A percentile compares a stretch with the other conserved stretches of the same genome.
Evolutionary conservation across 2,113 vertebrate genomes (phyloP).

Genomic region (Numida meleagris): DNA sequence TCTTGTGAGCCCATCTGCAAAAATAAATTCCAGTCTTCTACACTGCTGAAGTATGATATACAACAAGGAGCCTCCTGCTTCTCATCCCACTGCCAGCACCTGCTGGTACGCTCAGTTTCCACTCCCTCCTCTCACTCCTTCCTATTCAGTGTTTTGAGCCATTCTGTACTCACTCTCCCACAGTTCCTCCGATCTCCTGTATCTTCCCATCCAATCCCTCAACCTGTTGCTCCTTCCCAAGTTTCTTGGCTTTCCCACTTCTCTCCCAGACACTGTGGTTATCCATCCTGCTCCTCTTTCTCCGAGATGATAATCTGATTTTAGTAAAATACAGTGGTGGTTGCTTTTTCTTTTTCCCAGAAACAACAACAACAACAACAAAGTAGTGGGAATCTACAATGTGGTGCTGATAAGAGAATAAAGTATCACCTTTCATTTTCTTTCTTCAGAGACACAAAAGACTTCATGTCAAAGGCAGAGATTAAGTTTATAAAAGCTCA

Average conservation of each 20-base stretch:
- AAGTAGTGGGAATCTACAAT: neutral
- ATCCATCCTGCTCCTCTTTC: neutral
- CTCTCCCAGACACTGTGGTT: neutral
- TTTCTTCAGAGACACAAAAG: neutral
- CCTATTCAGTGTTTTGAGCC: neutral
- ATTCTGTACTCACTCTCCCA: neutral
- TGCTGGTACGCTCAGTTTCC: neutral
- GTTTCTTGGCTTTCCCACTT: neutral
- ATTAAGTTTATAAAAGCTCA: neutral
- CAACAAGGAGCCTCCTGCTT: neutral
- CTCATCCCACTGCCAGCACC: neutral
- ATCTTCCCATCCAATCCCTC: neutral
- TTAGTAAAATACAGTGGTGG: neutral
- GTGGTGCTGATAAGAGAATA: neutral
- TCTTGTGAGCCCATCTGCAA: neutral
- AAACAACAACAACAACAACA: neutral
- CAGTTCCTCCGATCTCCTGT: neutral
- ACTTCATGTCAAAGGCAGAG: neutral
- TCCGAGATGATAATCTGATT: neutral
- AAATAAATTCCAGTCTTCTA: neutral
- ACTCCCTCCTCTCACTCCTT: neutral
- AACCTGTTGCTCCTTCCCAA: neutral
- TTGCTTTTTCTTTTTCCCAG: neutral
- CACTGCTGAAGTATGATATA: neutral
- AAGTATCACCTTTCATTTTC: neutral